Percentiles rank a stretch among this genome's conserved stretches.
phyloP scores from a whole-genome alignment of 2,888 invertebrate genomes.

The Aphidius colemani region DNA sequence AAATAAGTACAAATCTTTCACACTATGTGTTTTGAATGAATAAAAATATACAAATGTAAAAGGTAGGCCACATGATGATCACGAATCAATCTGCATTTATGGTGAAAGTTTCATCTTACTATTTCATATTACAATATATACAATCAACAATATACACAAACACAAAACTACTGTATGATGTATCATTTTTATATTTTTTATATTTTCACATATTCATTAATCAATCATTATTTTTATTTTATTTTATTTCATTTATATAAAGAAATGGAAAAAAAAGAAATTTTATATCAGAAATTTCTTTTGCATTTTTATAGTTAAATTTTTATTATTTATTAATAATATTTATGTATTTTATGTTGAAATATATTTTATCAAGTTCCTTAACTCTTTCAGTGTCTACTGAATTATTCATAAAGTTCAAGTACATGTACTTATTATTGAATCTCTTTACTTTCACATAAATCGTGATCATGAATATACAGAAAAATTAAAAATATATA shows the following conservation, averaged over 20 bases:
- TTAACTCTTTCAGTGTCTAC: neutral
- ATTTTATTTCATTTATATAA: neutral
- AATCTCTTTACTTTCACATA: neutral
- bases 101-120: constrained; percentile 22
- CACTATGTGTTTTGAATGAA: too few species aligned
- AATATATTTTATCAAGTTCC: neutral
- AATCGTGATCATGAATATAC: neutral
- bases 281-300: too few species aligned
- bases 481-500: too few species aligned
- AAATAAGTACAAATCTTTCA: too few species aligned
- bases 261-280: too few species aligned
- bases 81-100: constrained; percentile 25
- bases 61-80: constrained; percentile 13
- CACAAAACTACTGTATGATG: too few species aligned
- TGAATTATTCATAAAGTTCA: constrained; percentile 3
- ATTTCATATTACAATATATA: neutral
- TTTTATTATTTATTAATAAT: too few species aligned
- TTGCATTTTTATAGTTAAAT: too few species aligned
- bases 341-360: too few species aligned
- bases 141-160: too few species aligned
- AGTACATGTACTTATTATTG: neutral
- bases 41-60: neutral
- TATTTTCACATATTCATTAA: too few species aligned
- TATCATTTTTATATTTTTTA: too few species aligned
- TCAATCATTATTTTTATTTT: constrained; percentile 14